phyloP scores from a whole-genome alignment of 1,140 invertebrate species.

The Atta cephalotes region DNA sequence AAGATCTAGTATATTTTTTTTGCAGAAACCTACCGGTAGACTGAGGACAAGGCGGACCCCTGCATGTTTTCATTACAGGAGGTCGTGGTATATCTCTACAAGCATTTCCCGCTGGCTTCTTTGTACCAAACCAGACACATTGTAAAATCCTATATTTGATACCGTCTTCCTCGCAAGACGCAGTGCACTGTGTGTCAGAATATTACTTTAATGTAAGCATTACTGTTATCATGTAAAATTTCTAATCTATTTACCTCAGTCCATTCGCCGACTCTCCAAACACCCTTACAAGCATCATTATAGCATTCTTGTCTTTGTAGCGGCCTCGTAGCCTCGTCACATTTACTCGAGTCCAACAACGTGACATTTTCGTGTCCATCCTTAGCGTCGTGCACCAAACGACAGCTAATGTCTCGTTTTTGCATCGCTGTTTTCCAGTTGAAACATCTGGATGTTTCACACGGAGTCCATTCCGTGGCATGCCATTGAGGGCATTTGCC shows the following conservation, averaged over 20 bases:
- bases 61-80: slow-evolving; percentile 92
- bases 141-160: slow-evolving; percentile 94
- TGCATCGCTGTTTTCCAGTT: slow-evolving; percentile 93
- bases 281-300: slow-evolving; percentile 92
- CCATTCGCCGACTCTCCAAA: slow-evolving; percentile 95
- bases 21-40: slow-evolving; percentile 78
- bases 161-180: slow-evolving; percentile 90
- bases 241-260: slow-evolving; percentile 89
- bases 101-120: slow-evolving; percentile 93
- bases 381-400: slow-evolving; percentile 79
- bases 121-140: slow-evolving; percentile 95
- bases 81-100: slow-evolving; percentile 92
- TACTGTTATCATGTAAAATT: background rate
- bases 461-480: slow-evolving; percentile 90
- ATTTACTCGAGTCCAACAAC: slow-evolving; percentile 87
- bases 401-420: slow-evolving; percentile 91
- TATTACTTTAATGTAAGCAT: slow-evolving; percentile 10
- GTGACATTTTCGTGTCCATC: slow-evolving; percentile 88
- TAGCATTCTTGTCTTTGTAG: slow-evolving; percentile 91
- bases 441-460: slow-evolving; percentile 91
- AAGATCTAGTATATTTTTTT: slow-evolving; percentile 6
- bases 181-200: slow-evolving; percentile 89
- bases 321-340: slow-evolving; percentile 90
- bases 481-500: slow-evolving; percentile 92
- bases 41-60: slow-evolving; percentile 88